A percentile compares a stretch with the other conserved stretches of the same genome.
Evolutionary conservation across 2,888 invertebrate genomes (phyloP).

Genomic region (Pardosa pseudoannulata): DNA sequence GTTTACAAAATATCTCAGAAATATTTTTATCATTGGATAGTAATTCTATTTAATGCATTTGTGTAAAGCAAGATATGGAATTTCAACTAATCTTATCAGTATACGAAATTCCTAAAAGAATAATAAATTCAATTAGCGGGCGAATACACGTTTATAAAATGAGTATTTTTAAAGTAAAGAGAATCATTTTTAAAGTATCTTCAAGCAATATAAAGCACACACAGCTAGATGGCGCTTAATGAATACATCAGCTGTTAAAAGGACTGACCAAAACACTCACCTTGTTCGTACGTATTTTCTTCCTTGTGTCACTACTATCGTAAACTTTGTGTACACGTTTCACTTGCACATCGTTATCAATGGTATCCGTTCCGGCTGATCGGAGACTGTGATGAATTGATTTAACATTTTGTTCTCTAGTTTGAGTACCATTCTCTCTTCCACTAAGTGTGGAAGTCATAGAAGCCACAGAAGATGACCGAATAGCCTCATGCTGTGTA

Average conservation of each 20-base stretch:
- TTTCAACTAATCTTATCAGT: too few relatives aligned
- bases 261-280: too few relatives aligned
- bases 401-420: slow-evolving; percentile 17
- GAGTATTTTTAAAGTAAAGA: too few relatives aligned
- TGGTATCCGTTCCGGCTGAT: slow-evolving; percentile 21
- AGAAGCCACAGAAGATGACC: slow-evolving; percentile 34
- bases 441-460: slow-evolving; percentile 34
- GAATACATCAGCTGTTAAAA: not conserved
- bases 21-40: too few relatives aligned
- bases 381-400: slow-evolving; percentile 14
- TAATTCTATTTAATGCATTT: too few relatives aligned
- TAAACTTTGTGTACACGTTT: slow-evolving; percentile 40
- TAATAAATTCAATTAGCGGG: too few relatives aligned
- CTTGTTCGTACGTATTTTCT: slow-evolving; percentile 47
- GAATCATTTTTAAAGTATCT: too few relatives aligned
- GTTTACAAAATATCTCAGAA: too few relatives aligned
- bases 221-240: not conserved
- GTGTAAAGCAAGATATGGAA: too few relatives aligned
- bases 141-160: too few relatives aligned
- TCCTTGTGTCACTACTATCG: slow-evolving; percentile 41
- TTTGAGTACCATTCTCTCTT: slow-evolving; percentile 48
- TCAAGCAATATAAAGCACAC: not conserved
- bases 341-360: slow-evolving; percentile 51
- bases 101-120: too few relatives aligned
- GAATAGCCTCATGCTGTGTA: slow-evolving; percentile 47